Conservation (phyloP, 2,888 invertebrate genomes). For the Alentia gelatinosa region DNA sequence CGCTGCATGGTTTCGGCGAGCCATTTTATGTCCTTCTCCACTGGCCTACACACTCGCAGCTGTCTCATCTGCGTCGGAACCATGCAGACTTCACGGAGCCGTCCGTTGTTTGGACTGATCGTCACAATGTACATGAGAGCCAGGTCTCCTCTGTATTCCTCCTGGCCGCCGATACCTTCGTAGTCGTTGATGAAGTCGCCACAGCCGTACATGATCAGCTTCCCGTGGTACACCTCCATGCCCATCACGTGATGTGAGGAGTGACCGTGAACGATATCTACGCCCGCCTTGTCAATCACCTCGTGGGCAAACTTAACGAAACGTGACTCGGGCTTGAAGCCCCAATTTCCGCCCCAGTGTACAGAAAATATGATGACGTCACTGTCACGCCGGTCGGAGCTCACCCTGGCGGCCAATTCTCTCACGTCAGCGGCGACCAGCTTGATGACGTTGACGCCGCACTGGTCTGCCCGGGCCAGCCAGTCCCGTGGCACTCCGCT, state of each 20-base stretch:
- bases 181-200: slow-evolving; percentile 67
- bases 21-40: slow-evolving; percentile 54
- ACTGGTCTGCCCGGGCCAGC: slow-evolving; percentile 56
- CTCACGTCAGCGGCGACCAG: slow-evolving; percentile 7
- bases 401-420: slow-evolving; percentile 41
- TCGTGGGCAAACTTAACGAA: slow-evolving; percentile 60
- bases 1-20: slow-evolving; percentile 55
- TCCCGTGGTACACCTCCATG: slow-evolving; percentile 65
- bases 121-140: slow-evolving; percentile 60
- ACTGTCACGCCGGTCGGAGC: slow-evolving; percentile 32
- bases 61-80: slow-evolving; percentile 58
- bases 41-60: slow-evolving; percentile 50
- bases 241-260: slow-evolving; percentile 67
- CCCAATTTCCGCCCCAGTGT: slow-evolving; percentile 68
- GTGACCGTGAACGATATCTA: slow-evolving; percentile 66
- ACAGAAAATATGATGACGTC: slow-evolving; percentile 64
- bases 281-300: slow-evolving; percentile 62
- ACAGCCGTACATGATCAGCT: slow-evolving; percentile 66
- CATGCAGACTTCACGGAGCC: slow-evolving; percentile 54
- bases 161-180: slow-evolving; percentile 64
- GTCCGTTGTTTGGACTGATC: slow-evolving; percentile 49
- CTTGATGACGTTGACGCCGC: slow-evolving; percentile 61
- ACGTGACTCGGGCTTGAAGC: slow-evolving; percentile 58
- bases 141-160: slow-evolving; percentile 59
- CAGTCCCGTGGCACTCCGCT: slow-evolving; percentile 63